Base-by-base conservation (phyloP, 2,113 vertebrate genomes). In the Glaucidium brasilianum region DNA sequence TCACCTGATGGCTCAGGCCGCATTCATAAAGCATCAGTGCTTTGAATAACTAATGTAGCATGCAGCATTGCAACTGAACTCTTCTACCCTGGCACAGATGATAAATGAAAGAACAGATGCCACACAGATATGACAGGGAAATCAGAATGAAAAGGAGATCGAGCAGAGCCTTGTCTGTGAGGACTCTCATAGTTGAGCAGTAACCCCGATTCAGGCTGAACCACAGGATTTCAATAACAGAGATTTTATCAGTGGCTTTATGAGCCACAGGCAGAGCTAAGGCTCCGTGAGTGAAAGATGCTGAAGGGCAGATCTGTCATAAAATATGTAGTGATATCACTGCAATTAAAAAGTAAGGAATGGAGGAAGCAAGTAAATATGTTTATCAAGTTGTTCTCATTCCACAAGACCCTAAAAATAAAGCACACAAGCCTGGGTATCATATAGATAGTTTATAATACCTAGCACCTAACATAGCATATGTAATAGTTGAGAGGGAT, bases 11-110 rank as follows among this genome's bases (percentile, higher is more conserved):
- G 79, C 83, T 94, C 91, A 95, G 94, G 91, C 86, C 1, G 0
- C 85, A 95, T 94, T 95, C 92, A 92, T 85, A 92, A 96, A 90
- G 73, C 85, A 95, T 96, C 94, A 92, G 73, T 90, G 84, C 82
- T 94, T 71, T 92, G 89, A 94, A 90, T 82, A 81, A 60, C 85
- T 88, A 89, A 91, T 10, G 9, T 60, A 85, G 71, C 81, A 41
- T 73, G 72, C 91, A 79, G 79, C 75, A 55, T 0, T n/a, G 72
- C 78, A 66, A 26, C 55, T 93, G 93, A 96, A 94, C 74, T 92
- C 84, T 74, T 60, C 71, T 79, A 49, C 74, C 78, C 81, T 0
- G 0, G 66, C 90, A 83, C 29, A 91, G 67, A 73, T 0, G 1
- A 80, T 49, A 90, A 90, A 91, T 91, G 94, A 75, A 95, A 92